Evolutionary conservation across 2,113 vertebrate species (phyloP), one percentile per base, ranked within the genome.

Genomic region (Ginglymostoma cirratum): DNA sequence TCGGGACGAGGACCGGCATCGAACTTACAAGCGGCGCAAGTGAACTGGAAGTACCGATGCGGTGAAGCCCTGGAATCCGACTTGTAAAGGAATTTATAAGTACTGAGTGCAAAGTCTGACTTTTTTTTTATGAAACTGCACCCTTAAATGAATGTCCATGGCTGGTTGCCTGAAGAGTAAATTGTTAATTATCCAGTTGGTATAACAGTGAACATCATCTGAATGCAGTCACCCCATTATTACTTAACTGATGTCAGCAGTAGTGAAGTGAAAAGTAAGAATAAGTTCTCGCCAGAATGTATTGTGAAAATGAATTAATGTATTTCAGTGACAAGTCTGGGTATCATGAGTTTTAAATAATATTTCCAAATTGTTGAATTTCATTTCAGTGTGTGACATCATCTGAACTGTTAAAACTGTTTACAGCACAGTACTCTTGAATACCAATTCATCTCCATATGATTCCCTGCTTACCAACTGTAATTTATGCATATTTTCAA

Each of bases 1-100:
- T 48, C 94, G 94, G 2, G 67, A 76, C 52, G 94, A 76, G n/a
- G 69, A 95, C 45, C 94, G 94, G 12, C 66, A 95, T 76, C 94
- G 69, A 70, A 95, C 42, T 95, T 30, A 95, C 27, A 95, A 17
- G 7, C 94, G 69, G 27, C 94, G 94, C 24, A 95, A 95, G 15
- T 95, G 42, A 93, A n/a, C 65, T 65, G 34, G 87, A 93, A 93
- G 21, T 45, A 24, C 67, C 2, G 45, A 95, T 94, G 21, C 66
- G 67, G 70, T 27, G 93, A 70, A 2, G n/a, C 45, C 5, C 66
- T 48, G 93, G 42, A 94, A 70, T 72, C 5, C 12, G 45, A 69
- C 52, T 30, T 55, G 87, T 52, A 90, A 90, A 55, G 69, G 10
- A 70, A 38, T 14, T 7, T 95, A 72, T 21, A 48, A 72, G 66